A percentile compares a stretch with the other conserved stretches of the same genome.
Conservation (phyloP, 2,797 vertebrate genomes). For the Onychomys torridus region DNA sequence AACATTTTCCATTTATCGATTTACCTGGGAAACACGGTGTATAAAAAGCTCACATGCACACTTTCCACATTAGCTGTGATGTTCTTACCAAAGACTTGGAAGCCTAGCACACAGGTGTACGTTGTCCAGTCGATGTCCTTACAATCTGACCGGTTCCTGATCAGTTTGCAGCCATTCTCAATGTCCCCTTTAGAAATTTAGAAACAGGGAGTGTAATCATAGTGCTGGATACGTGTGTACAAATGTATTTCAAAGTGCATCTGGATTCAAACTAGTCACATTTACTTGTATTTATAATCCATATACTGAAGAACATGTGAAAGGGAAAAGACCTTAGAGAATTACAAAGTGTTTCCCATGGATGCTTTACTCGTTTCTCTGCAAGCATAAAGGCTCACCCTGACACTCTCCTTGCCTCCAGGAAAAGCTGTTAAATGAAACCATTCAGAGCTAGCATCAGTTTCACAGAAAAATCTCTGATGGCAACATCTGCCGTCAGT, state of each 20-base stretch:
- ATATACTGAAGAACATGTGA: conserved; percentile 71
- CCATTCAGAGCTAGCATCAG: conserved; percentile 9
- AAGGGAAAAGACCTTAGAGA: conserved; percentile 65
- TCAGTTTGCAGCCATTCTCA: conserved; percentile 95
- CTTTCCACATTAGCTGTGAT: neutral
- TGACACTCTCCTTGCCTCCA: conserved; percentile 8
- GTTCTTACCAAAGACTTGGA: conserved; percentile 96
- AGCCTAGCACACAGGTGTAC: conserved; percentile 98
- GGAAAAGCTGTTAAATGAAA: conserved; percentile 53
- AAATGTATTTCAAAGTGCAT: conserved; percentile 62
- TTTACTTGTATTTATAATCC: conserved; percentile 73
- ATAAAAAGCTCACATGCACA: neutral
- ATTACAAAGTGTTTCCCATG: conserved; percentile 36
- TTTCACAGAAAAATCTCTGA: conserved; percentile 34
- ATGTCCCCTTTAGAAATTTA: conserved; percentile 93
- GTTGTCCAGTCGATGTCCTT: conserved; percentile 98
- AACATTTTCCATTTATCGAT: conserved; percentile 31
- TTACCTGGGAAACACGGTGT: neutral
- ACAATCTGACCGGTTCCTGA: conserved; percentile 97
- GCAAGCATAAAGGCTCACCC: conserved; percentile 30
- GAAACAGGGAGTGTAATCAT: conserved; percentile 71
- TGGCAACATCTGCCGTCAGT: conserved; percentile 30
- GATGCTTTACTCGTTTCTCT: conserved; percentile 21
- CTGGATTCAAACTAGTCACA: conserved; percentile 67
- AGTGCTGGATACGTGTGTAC: conserved; percentile 55